Percentiles rank a stretch among this genome's conserved stretches.
phyloP scores from a whole-genome alignment of 2,888 invertebrate species.

The Deilephila elpenor region DNA sequence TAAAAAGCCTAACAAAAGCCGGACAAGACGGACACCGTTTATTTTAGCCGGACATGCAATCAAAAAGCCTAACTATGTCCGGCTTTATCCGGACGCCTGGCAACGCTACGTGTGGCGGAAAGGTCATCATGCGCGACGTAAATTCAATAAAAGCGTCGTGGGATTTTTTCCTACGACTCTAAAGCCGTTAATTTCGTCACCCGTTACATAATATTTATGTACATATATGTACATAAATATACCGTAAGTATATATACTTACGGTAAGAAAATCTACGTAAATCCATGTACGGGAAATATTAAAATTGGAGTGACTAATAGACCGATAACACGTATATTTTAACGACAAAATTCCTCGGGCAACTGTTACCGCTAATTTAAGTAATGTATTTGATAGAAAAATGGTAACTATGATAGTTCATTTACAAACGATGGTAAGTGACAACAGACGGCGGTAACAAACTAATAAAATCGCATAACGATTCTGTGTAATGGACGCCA shows the following conservation, averaged over 20 bases:
- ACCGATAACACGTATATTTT: neutral
- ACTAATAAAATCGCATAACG: slow-evolving; percentile 29
- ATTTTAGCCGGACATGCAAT: too few relatives aligned
- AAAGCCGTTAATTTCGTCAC: neutral
- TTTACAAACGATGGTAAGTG: slow-evolving; percentile 17
- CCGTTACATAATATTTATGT: neutral
- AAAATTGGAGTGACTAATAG: slow-evolving; percentile 5
- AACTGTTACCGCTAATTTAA: neutral
- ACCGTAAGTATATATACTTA: too few relatives aligned
- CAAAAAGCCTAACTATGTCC: too few relatives aligned
- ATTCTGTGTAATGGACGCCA: slow-evolving; percentile 62
- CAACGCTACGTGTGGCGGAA: too few relatives aligned
- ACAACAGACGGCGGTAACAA: slow-evolving; percentile 11
- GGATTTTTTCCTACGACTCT: too few relatives aligned
- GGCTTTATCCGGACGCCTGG: too few relatives aligned
- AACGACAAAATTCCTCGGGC: neutral
- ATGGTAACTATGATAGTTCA: neutral
- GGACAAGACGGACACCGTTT: too few relatives aligned
- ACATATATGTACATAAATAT: too few relatives aligned
- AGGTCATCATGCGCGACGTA: too few relatives aligned
- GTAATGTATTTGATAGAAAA: slow-evolving; percentile 3
- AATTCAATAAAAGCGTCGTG: too few relatives aligned
- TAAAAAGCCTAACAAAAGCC: too few relatives aligned
- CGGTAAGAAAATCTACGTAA: neutral
- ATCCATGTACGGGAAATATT: slow-evolving; percentile 7